These are phyloP conservation scores for Oscheius myriophilus DNA, from an alignment of 2,888 invertebrate genomes.

Conservation along the genomic window DNA sequence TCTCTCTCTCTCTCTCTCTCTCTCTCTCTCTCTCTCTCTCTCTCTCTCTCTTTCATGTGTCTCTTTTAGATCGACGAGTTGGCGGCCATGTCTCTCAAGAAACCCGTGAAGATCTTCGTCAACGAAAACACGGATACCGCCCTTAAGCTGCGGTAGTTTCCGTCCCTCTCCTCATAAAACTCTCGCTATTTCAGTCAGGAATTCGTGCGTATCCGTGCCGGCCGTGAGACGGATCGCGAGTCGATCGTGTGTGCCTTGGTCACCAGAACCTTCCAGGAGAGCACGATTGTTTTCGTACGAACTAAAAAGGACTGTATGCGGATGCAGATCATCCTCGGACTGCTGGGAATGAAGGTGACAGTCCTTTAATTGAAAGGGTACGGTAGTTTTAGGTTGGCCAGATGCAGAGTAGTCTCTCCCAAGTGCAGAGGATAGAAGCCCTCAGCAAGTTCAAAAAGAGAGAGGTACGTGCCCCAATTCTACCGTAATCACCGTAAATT, in stretches of 20 bases:
- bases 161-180: conserved; percentile 4
- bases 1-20: background rate
- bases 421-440: conserved; percentile 78
- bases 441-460: conserved; percentile 64
- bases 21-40: background rate
- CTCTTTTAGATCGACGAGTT: conserved; percentile 80
- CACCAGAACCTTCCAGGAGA: conserved; percentile 53
- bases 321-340: conserved; percentile 87
- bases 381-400: conserved; percentile 76
- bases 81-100: conserved; percentile 88
- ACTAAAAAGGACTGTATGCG: conserved; percentile 95
- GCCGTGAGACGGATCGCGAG: conserved; percentile 86
- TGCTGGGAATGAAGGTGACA: conserved; percentile 82
- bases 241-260: conserved; percentile 77
- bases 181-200: conserved; percentile 78
- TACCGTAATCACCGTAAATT: conserved; percentile 72
- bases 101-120: conserved; percentile 92
- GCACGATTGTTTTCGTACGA: conserved; percentile 86
- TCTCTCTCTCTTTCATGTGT: background rate
- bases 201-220: conserved; percentile 79
- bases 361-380: background rate
- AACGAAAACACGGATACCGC: conserved; percentile 96
- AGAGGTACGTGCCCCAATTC: conserved; percentile 38
- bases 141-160: conserved; percentile 80
- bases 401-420: conserved; percentile 94